Conservation (phyloP, 2,888 invertebrate species). For the Stenodera caucasica region DNA sequence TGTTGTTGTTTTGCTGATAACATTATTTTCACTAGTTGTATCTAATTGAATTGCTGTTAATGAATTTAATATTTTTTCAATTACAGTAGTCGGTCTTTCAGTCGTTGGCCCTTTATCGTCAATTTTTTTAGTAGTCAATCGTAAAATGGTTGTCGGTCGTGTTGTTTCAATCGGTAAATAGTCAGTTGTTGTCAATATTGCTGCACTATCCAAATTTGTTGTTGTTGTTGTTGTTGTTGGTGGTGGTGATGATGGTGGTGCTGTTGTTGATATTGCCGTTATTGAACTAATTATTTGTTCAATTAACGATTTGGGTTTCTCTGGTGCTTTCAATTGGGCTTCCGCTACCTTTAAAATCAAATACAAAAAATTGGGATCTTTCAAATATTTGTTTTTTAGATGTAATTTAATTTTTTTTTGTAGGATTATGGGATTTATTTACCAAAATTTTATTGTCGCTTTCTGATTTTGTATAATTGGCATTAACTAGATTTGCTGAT, state of each 20-base stretch:
- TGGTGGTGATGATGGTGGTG: slow-evolving; percentile 31
- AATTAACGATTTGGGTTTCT: slow-evolving; percentile 51
- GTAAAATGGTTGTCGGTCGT: slow-evolving; percentile 50
- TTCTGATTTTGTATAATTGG: slow-evolving; percentile 35
- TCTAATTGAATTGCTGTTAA: slow-evolving; percentile 53
- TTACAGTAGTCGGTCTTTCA: slow-evolving; percentile 54
- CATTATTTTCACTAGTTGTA: slow-evolving; percentile 37
- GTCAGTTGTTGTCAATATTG: neutral
- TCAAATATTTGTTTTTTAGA: neutral
- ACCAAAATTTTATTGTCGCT: slow-evolving; percentile 6
- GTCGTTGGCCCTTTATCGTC: slow-evolving; percentile 43
- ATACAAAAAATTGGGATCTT: neutral
- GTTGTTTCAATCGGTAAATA: slow-evolving; percentile 3
- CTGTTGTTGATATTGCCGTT: slow-evolving; percentile 50
- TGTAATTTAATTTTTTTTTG: neutral
- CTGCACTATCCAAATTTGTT: slow-evolving; percentile 42
- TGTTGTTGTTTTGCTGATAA: slow-evolving; percentile 29
- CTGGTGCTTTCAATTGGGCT: slow-evolving; percentile 40
- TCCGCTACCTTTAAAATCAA: slow-evolving; percentile 40
- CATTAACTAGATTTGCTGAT: slow-evolving; percentile 53
- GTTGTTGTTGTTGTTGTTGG: slow-evolving; percentile 39
- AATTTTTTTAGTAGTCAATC: slow-evolving; percentile 46
- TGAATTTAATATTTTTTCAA: slow-evolving; percentile 54
- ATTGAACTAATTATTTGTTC: slow-evolving; percentile 55
- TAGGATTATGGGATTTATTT: neutral